phyloP scores from a whole-genome alignment of 2,113 vertebrate genomes.

The Anas platyrhynchos region DNA sequence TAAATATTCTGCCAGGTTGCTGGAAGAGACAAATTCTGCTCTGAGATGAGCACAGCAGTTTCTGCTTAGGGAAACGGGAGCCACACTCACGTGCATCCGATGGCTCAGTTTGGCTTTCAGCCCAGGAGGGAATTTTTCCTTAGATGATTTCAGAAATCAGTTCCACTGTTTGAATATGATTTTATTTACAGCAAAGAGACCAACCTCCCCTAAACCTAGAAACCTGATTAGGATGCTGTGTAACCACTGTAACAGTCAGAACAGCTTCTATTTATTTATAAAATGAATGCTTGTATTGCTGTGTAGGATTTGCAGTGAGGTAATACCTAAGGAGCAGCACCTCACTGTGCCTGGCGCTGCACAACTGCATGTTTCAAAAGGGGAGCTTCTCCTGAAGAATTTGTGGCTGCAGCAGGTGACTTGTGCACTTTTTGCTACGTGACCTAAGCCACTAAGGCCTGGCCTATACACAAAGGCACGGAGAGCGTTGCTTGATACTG shows the following conservation, averaged over 20 bases:
- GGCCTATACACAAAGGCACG: neutral
- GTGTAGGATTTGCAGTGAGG: neutral
- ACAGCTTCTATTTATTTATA: neutral
- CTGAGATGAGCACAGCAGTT: neutral
- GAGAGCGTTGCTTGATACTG: neutral
- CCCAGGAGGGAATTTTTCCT: neutral
- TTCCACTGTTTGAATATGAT: neutral
- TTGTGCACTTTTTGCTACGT: neutral
- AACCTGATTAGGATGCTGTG: neutral
- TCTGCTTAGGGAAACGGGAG: neutral
- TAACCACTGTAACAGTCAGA: neutral
- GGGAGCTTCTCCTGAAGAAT: neutral
- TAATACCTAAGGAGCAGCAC: neutral
- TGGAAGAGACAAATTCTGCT: neutral
- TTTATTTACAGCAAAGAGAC: slow-evolving; percentile 3
- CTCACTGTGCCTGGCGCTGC: neutral
- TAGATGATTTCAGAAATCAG: slow-evolving; percentile 28
- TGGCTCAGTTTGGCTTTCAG: neutral
- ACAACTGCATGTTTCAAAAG: neutral
- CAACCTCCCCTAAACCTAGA: neutral
- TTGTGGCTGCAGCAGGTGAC: neutral
- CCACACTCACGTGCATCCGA: neutral
- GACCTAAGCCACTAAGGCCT: neutral
- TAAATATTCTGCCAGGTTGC: neutral
- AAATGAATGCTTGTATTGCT: neutral